Base-by-base conservation (phyloP, 35 echinoderm and acorn worm species). In the Heliocidaris erythrogramma region DNA sequence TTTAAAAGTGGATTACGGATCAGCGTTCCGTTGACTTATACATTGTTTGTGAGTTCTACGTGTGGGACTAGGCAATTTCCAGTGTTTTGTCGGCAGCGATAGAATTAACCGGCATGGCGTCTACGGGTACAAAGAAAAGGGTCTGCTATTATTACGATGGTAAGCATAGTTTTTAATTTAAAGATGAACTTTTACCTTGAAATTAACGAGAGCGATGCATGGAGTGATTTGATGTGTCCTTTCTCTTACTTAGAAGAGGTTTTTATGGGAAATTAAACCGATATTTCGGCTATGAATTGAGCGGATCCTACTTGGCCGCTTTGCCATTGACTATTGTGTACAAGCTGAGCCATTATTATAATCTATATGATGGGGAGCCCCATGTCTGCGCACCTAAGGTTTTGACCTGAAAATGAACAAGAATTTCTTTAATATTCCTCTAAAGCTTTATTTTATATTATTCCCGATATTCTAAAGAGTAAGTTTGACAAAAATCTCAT, bases 71-170 rank as follows among this genome's bases (percentile, higher is more conserved):
- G 17, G 49, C 32, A 78, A 95, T 47, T 47, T 49, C 24, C 31
- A 93, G 53, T 93, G 69, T 78, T 92, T 78, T 92, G 90, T 92
- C 24, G 30, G 48, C 49, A 21, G 85, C 90, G 27, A 48, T 7
- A 95, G 27, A 85, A 50, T 92, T 32, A 78, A 95, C 30, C 94
- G 93, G 95, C 91, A 98, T 98, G 97, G 95, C 97, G 71, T 95
- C 97, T 94, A 96, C 98, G 17, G 94, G 94, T 31, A 60, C 90
- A 5, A 99, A 99, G 90, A 99, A 99, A 95, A 95, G 96, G 96
- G 98, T 99, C 48, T 99, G 98, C 94, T 99, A 99, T 94, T 99
- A 99, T 95, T 99, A 99, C 17, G 98, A 99, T 96, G 98, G 98
- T 99, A 94, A 99, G 96, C 8, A 27, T 78, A 78, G 2, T 78